These are phyloP conservation scores for Pycnonotus jocosus DNA, from an alignment of 2,113 vertebrate genomes.

Conservation along the genomic window DNA sequence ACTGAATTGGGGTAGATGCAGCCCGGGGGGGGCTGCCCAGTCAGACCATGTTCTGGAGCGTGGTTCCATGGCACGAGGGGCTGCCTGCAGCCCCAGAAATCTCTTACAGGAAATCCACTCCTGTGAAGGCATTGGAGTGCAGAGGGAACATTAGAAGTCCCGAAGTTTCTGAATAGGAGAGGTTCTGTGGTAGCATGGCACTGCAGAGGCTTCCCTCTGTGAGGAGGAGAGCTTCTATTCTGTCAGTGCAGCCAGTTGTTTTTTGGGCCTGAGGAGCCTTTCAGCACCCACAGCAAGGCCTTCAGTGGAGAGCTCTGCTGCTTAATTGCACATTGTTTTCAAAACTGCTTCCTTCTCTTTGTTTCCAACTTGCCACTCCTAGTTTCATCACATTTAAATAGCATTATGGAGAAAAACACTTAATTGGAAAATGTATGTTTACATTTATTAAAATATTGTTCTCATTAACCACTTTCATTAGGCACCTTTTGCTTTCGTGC, in stretches of 20 bases:
- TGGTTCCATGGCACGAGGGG: rapidly evolving
- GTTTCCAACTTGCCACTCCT: neutral
- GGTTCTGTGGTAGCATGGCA: neutral
- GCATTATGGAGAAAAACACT: neutral
- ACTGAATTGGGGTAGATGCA: neutral
- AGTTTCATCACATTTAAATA: neutral
- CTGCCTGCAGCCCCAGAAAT: neutral
- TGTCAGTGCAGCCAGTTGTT: neutral
- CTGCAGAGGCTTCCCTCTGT: neutral
- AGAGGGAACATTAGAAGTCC: neutral
- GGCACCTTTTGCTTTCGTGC: neutral
- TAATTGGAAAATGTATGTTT: neutral
- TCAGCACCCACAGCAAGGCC: neutral
- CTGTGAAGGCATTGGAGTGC: neutral
- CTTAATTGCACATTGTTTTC: neutral
- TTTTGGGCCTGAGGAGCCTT: neutral
- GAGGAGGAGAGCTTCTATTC: neutral
- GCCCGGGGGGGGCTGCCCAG: neutral
- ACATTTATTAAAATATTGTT: neutral
- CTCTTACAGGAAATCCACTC: neutral
- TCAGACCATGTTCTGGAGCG: rapidly evolving
- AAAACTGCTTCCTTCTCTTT: neutral
- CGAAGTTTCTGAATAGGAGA: neutral
- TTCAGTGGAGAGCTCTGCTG: neutral
- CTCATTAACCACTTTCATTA: neutral